Conservation (phyloP, 2,797 vertebrate genomes). For the Acipenser transmontanus region DNA sequence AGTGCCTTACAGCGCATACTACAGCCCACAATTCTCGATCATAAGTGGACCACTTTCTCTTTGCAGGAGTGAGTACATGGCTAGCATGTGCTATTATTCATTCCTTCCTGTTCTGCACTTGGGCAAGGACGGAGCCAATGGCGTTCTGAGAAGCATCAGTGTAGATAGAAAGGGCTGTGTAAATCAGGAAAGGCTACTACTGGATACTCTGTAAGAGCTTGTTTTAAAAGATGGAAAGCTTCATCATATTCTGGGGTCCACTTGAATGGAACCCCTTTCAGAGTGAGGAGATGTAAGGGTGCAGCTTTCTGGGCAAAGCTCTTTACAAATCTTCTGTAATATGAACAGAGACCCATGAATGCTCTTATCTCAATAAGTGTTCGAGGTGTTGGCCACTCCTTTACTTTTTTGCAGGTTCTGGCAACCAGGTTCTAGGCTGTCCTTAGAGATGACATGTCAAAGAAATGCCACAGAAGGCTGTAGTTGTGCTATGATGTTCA, state of each 20-base stretch:
- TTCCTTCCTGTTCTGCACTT: constrained; percentile 11
- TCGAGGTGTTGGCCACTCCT: not conserved
- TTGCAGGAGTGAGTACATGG: constrained; percentile 8
- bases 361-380: not conserved
- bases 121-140: constrained; percentile 13
- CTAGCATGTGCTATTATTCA: constrained; percentile 14
- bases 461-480: not conserved
- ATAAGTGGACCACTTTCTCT: constrained; percentile 19
- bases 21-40: constrained; percentile 18
- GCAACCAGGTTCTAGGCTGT: not conserved
- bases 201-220: no score
- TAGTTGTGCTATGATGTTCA: not conserved
- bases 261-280: not conserved
- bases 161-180: not conserved
- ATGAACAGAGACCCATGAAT: not conserved
- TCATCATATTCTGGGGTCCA: not conserved
- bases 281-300: not conserved
- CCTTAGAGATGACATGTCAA: not conserved
- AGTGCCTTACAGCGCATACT: constrained; percentile 18
- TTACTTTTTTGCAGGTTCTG: not conserved
- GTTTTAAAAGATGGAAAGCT: not conserved
- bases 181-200: constrained; percentile 1
- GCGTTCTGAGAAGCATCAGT: constrained; percentile 14
- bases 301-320: not conserved
- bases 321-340: constrained; percentile 3